Conservation (phyloP, 2,113 vertebrate genomes). For the Ciconia boyciana region DNA sequence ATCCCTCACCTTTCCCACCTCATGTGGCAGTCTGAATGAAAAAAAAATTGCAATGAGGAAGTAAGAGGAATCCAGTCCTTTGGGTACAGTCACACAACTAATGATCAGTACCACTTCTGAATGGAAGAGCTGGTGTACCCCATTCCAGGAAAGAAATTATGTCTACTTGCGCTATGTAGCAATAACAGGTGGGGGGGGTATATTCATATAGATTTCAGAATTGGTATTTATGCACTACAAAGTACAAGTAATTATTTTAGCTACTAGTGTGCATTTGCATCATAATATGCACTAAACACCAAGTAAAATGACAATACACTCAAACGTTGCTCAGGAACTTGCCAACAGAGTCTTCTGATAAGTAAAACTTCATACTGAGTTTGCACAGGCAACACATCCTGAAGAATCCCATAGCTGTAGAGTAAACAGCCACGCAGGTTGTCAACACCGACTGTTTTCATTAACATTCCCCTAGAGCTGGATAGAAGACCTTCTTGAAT, state of each 20-base stretch:
- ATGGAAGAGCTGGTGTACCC: background rate
- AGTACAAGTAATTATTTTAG: background rate
- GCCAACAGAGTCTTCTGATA: background rate
- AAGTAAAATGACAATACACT: background rate
- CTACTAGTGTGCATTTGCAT: background rate
- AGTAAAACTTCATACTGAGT: background rate
- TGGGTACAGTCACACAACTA: background rate
- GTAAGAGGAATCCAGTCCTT: background rate
- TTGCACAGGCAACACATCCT: background rate
- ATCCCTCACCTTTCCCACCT: background rate
- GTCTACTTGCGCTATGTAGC: background rate
- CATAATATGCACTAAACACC: background rate
- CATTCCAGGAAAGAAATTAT: background rate
- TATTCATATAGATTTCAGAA: background rate
- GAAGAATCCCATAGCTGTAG: background rate
- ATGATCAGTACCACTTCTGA: background rate
- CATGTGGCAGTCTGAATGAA: accelerated
- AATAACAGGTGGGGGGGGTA: background rate
- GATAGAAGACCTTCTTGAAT: background rate
- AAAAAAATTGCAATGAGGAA: background rate
- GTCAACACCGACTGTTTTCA: background rate
- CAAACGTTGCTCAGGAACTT: background rate
- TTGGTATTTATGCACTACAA: background rate
- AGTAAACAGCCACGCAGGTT: background rate
- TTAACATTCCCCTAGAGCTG: background rate